These are phyloP conservation scores for Neodiprion virginianus DNA, from an alignment of 1,140 invertebrate genomes.

Conservation along the genomic window DNA sequence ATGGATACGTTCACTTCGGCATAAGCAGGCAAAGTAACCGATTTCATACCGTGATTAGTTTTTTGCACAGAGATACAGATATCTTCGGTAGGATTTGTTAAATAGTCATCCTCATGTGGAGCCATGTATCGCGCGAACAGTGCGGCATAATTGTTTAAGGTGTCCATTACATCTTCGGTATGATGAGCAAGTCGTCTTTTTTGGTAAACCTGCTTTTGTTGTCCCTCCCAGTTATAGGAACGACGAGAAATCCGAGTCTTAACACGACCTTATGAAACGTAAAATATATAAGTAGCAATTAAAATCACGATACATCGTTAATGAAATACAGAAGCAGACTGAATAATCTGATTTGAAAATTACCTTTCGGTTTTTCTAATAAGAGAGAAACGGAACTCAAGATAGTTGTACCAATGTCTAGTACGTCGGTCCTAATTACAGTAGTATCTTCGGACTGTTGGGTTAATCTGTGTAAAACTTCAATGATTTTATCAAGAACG, in stretches of 20 bases:
- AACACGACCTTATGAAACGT: no score
- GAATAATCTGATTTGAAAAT: background rate
- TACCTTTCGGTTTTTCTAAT: background rate
- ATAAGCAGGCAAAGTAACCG: background rate
- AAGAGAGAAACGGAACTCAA: background rate
- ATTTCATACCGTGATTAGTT: background rate
- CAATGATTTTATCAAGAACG: background rate
- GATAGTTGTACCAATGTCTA: conserved; percentile 11
- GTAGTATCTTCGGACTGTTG: background rate
- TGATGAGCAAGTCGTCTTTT: background rate
- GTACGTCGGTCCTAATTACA: background rate
- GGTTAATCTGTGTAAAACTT: background rate
- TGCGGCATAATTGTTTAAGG: background rate
- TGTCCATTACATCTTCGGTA: background rate
- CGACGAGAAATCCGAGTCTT: no score
- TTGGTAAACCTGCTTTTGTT: background rate
- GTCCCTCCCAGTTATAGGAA: no score
- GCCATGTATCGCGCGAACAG: conserved; percentile 6
- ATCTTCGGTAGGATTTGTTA: background rate
- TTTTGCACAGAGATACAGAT: conserved; percentile 4
- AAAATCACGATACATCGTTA: no score
- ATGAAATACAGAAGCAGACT: no score
- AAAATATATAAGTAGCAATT: no score
- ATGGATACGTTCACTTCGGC: background rate
- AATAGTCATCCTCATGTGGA: background rate